phyloP scores from a whole-genome alignment of 1,140 invertebrate genomes.

The Cherax quadricarinatus region DNA sequence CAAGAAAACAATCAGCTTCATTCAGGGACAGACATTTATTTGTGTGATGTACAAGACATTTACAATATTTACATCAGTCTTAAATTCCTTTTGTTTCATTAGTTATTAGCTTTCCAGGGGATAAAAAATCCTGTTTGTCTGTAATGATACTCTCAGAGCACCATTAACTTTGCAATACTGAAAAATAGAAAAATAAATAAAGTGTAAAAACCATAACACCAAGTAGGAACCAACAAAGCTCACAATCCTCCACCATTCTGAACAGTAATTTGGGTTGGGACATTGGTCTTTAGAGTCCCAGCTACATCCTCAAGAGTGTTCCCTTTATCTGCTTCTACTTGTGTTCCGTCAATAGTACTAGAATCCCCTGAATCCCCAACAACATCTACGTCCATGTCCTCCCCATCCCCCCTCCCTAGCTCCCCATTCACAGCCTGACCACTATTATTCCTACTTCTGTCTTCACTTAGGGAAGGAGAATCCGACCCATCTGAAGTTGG shows the following conservation, averaged over 20 bases:
- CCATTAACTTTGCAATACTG: conserved; percentile 56
- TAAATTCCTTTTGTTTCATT: conserved; percentile 30
- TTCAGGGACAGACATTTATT: conserved; percentile 70
- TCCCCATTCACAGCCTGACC: conserved; percentile 59
- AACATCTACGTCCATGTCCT: conserved; percentile 60
- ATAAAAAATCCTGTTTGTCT: conserved; percentile 34
- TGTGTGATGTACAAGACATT: conserved; percentile 63
- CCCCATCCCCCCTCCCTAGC: conserved; percentile 26
- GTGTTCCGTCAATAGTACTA: conserved; percentile 34
- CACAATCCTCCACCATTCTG: conserved; percentile 65
- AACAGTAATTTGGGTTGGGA: conserved; percentile 52
- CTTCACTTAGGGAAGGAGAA: conserved; percentile 45
- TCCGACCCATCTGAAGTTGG: conserved; percentile 55
- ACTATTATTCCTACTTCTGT: conserved; percentile 35
- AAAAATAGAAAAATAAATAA: conserved; percentile 70
- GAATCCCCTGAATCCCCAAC: conserved; percentile 64
- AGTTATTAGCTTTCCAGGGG: conserved; percentile 20
- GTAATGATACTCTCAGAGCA: conserved; percentile 48
- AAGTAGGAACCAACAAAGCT: conserved; percentile 47
- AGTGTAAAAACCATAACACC: conserved; percentile 37
- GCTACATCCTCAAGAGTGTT: conserved; percentile 41
- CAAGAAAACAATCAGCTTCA: conserved; percentile 65
- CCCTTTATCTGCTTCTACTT: conserved; percentile 24
- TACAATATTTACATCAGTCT: conserved; percentile 65
- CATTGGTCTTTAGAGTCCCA: conserved; percentile 40